Conservation (phyloP, 2,113 vertebrate species). For the Orcinus orca region DNA sequence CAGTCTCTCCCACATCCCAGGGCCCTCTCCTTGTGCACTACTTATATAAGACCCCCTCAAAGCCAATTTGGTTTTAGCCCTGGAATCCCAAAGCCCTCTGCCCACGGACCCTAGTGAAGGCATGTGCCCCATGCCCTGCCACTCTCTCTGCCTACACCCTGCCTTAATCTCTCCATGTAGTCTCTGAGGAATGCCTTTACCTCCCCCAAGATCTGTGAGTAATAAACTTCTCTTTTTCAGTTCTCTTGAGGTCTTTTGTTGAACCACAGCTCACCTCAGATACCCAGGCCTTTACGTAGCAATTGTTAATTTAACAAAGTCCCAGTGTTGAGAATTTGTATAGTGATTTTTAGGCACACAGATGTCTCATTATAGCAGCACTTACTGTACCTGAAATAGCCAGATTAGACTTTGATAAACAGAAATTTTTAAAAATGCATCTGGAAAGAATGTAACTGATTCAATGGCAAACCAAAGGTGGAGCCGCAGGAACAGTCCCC, state of each 20-base stretch:
- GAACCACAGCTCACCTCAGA: not conserved
- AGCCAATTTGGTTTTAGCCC: not conserved
- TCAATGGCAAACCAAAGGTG: not conserved
- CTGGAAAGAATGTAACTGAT: not conserved
- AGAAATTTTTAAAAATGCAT: not conserved
- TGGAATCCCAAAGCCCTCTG: not conserved
- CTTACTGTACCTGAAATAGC: not conserved
- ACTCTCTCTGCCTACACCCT: not conserved
- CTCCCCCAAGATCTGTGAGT: not conserved
- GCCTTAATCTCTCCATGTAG: not conserved
- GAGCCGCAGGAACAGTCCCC: not conserved
- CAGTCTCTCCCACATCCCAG: not conserved
- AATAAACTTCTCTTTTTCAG: not conserved
- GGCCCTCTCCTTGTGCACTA: not conserved
- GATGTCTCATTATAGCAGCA: not conserved
- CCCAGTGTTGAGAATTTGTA: not conserved
- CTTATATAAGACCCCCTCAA: not conserved
- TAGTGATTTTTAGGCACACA: not conserved
- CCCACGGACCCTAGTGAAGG: not conserved
- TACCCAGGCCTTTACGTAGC: not conserved
- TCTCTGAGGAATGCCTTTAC: not conserved
- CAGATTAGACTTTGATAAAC: not conserved
- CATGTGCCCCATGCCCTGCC: too few relatives aligned
- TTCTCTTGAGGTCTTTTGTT: not conserved
- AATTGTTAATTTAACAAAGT: not conserved